These are phyloP conservation scores for Nothoprocta perdicaria DNA, from an alignment of 2,113 vertebrate genomes.

Conservation along the genomic window DNA sequence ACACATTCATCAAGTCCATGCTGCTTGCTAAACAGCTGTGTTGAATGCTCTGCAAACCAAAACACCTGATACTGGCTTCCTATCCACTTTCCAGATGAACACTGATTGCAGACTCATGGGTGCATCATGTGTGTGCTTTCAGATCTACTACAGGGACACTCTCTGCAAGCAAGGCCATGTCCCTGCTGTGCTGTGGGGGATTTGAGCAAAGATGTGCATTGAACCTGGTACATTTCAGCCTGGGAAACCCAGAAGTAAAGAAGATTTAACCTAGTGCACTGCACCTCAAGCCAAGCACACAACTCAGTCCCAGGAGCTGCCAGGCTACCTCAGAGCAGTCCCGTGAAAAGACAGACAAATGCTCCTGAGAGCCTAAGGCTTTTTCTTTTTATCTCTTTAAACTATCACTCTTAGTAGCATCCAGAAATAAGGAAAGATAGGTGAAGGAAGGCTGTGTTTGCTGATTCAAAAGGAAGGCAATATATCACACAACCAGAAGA, in stretches of 20 bases:
- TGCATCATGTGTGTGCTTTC: neutral
- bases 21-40: neutral
- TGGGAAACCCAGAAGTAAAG: neutral
- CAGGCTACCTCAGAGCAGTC: neutral
- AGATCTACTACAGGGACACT: neutral
- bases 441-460: neutral
- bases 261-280: accelerated
- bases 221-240: neutral
- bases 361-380: neutral
- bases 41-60: neutral
- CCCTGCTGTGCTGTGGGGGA: neutral
- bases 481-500: neutral
- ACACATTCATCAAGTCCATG: neutral
- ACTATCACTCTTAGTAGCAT: neutral
- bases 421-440: neutral
- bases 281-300: neutral
- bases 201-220: neutral
- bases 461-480: neutral
- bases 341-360: neutral
- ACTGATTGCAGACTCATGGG: neutral
- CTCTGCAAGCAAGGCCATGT: neutral
- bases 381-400: neutral
- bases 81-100: neutral
- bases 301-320: neutral
- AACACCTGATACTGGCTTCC: neutral